Conservation (phyloP, 2,888 invertebrate species). For the Malthinus flaveolus region DNA sequence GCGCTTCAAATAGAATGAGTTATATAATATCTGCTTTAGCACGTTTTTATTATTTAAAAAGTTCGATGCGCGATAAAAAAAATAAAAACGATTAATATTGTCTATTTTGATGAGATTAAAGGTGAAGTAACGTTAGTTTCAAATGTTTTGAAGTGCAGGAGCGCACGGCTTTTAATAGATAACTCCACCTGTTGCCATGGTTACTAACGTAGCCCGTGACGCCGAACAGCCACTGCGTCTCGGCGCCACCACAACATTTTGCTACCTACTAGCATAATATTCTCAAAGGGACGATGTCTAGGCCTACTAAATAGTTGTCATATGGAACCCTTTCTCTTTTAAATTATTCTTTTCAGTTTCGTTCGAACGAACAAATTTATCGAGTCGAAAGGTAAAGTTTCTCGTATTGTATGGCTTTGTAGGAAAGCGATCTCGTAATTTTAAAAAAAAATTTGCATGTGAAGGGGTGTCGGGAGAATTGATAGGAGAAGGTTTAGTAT, state of each 20-base stretch:
- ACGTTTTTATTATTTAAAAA: background rate
- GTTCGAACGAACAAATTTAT: too few species aligned
- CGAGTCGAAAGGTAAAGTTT: too few species aligned
- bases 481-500: too few species aligned
- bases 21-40: background rate
- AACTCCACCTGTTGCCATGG: conserved; percentile 21
- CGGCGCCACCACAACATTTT: conserved; percentile 21
- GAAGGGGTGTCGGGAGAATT: too few species aligned
- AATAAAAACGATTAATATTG: conserved; percentile 1
- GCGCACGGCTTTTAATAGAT: conserved; percentile 19
- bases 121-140: conserved; percentile 1
- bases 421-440: too few species aligned
- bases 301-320: too few species aligned
- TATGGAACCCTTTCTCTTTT: too few species aligned
- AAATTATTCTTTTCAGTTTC: too few species aligned
- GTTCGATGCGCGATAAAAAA: background rate
- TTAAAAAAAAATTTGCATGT: too few species aligned
- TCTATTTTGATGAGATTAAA: conserved; percentile 13
- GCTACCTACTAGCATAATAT: conserved; percentile 1
- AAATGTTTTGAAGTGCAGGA: conserved; percentile 15
- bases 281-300: too few species aligned
- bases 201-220: conserved; percentile 18
- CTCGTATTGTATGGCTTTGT: too few species aligned
- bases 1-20: conserved; percentile 1
- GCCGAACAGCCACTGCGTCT: conserved; percentile 18